Evolutionary conservation across 2,113 vertebrate genomes (phyloP), one percentile per base, ranked within the genome.

Genomic region (Oostethus manadensis): DNA sequence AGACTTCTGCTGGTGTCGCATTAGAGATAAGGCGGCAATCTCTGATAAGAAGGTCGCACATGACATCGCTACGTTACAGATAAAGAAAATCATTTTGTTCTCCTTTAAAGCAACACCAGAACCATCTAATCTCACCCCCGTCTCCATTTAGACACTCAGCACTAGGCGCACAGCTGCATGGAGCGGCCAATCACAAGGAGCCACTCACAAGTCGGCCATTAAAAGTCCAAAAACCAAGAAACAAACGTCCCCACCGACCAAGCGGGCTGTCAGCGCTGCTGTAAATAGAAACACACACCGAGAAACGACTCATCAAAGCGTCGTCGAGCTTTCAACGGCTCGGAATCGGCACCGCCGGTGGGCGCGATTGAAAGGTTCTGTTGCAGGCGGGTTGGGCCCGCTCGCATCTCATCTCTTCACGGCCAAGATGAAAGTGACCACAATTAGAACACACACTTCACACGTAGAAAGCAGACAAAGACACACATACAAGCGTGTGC

Each of bases 211-310:
- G 49, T 51, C 22, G 6, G 22, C 38, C 38, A 42, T 42, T 42
- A 42, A 42, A 42, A 42, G 38, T 42, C 38, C 38, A 42, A 42
- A n/a, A 42, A 23, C 6, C 21, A 8, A 3, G 46, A 47, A 47
- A 20, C n/a, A 18, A 47, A 8, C 21, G 22, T 6, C 21, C 22
- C 49, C 69, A 49, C 68, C 18, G 68, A 67, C 23, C 44, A 23
- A 64, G 38, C 38, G 13, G 38, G 38, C 78, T 75, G 71, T 76
- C 79, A 80, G 68, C 64, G 50, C 29, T 51, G 51, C 71, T 69
- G 60, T 15, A 79, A 83, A 78, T 66, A 76, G 57, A 72, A 58
- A 29, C n/a, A 65, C 73, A 6, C 33, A 61, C 8, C 23, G 23
- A 46, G 53, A 35, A 0, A 50, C 47, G 15, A 13, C 49, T 47